Evolutionary conservation across 2,888 invertebrate species (phyloP), one percentile per base, ranked within the genome.

Genomic region (Eudemis profundana): DNA sequence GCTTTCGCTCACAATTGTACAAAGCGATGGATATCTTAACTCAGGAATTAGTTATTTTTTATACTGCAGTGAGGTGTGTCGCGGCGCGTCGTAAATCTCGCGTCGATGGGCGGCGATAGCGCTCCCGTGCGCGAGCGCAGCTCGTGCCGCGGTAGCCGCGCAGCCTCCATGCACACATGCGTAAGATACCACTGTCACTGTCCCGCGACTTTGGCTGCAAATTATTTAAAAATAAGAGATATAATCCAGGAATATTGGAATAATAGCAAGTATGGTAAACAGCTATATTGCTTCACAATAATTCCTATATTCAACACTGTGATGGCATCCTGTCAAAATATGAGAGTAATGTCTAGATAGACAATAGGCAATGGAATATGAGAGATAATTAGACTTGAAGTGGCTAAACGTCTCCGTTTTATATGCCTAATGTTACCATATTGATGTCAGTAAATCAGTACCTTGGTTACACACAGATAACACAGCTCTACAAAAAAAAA

Each of bases 31-130:
- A 14, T 15, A 27, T 15, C 27, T 23, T 4, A 40, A n/a, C 14
- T 42, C 38, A 12, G 42, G 7, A 27, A 42, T 42, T 54, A 23
- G 17, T 17, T 46, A 44, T 44, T 40, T 38, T 38, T 42, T 42
- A 27, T 51, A 44, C 10, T 17, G 68, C 70, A 70, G 73, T 75
- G 77, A 78, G 74, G 74, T 81, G 83, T 86, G 82, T 85, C 76
- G 77, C 78, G 81, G 81, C 76, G 75, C 77, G 78, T 78, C 83
- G 85, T 90, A 89, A 89, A 89, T 90, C 89, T 87, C 78, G 68
- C 67, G 70, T 75, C 82, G 88, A 88, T 89, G 86, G 84, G 82
- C 81, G 83, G 75, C 77, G 89, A 88, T 89, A 87, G 83, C 79
- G 85, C 83, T 84, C 80, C 84, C 81, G 85, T 82, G 80, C 78